Base-by-base conservation (phyloP, 2,797 vertebrate species). In the Pseudochirops corinnae region DNA sequence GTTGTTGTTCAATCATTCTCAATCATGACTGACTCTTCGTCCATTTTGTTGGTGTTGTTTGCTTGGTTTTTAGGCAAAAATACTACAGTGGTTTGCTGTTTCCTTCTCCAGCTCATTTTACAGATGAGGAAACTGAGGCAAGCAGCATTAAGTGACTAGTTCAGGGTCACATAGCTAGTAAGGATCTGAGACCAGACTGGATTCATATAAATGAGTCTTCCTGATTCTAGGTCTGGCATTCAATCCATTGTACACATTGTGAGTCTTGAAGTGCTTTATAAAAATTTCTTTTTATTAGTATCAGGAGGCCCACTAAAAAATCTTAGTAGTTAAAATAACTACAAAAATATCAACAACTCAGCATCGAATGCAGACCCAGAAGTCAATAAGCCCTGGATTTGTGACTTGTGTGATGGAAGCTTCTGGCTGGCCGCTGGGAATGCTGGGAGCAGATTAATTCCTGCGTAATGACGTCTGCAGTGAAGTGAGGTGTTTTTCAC, bases 401-500 rank as follows among this genome's bases (percentile, higher is more conserved):
- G 52, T 91, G 67, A 91, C 28, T 91, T 91, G 12, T 91, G 90
- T 91, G 90, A 55, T 91, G 90, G 18, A 91, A 46, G 90, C 33
- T 53, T 91, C 90, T 91, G 90, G 29, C 55, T 91, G 55, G 55
- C 55, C 31, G 5, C 33, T 21, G 53, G 55, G 90, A 91, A 91
- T 91, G 50, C 90, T 55, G 90, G 90, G 29, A 91, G 53, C 52
- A 53, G 50, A 18, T 91, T 91, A 55, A 53, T 91, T 91, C 7
- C 90, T 16, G 90, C 33, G 52, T 91, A 91, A 91, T 91, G 90
- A 91, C 4, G 50, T 55, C 90, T 31, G 13, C 50, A 21, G 90
- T 55, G 28, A 53, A 91, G 29, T 91, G 90, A 9, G 53, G 5
- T 91, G 90, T 91, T 91, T 91, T 53, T 91, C 90, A 91, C 55